Evolutionary conservation across 2,797 vertebrate species (phyloP), one percentile per base, ranked within the genome.

Genomic region (Diceros bicornis): DNA sequence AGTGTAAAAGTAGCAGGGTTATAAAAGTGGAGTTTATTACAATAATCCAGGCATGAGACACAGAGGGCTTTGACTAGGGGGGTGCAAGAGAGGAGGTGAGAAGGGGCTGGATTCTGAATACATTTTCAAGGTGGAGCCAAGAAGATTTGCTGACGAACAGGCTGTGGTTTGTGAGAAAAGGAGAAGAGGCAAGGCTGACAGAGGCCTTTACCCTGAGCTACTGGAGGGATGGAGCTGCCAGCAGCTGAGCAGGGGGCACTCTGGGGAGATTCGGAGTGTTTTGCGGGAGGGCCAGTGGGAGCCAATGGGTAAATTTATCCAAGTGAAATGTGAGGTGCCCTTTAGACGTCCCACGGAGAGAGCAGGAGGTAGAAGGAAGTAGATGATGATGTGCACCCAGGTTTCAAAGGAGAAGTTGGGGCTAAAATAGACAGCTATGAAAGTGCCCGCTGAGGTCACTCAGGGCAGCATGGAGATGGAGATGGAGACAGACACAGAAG

Each of bases 381-480:
- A 14, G n/a, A 1, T 25, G 41, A 71, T 11, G 17, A 34, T 1
- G 10, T 13, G 20, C 2, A 0, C 23, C 14, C 29, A 3, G 68
- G 11, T 3, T 32, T 74, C 32, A 57, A 83, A 78, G 37, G 32
- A n/a, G 47, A 27, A 37, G 47, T 25, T 23, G 21, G 50, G 18
- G 61, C 23, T 68, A 37, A 89, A 21, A 34, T 1, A 18, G 13
- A 13, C 25, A 77, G 21, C 41, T 75, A 11, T 68, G 25, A 52
- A 57, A 4, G 21, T 16, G 32, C 4, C 72, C 3, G 21, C 34
- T 29, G 32, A 21, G 59, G 9, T 29, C 27, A 10, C 68, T 62
- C 34, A 62, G 55, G 61, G 29, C 7, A 18, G 29, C 6, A 27
- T 2, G 34, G 25, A 47, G 25, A 66, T 4, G 11, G 34, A 68